phyloP scores from a whole-genome alignment of 2,113 vertebrate species.

The Noturus placidus region DNA sequence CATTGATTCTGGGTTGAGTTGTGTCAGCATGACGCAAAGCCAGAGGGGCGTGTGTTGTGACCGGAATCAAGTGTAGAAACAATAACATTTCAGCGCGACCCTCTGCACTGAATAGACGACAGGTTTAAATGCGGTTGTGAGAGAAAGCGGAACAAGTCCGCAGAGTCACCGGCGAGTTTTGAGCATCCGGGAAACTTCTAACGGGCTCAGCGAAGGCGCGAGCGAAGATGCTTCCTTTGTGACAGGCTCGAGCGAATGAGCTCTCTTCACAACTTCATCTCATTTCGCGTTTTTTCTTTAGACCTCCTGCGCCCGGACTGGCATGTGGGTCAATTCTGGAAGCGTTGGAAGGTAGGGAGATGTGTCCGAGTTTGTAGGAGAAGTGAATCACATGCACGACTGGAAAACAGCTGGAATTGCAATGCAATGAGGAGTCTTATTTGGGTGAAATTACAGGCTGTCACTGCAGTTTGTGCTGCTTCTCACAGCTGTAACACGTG shows the following conservation, averaged over 20 bases:
- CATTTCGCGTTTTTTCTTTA: conserved; percentile 7
- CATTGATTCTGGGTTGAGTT: conserved; percentile 24
- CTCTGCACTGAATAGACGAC: neutral
- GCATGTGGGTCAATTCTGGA: conserved; percentile 79
- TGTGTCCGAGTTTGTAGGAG: conserved; percentile 45
- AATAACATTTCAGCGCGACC: conserved; percentile 63
- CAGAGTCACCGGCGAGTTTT: neutral
- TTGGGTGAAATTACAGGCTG: neutral
- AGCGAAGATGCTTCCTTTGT: conserved; percentile 47
- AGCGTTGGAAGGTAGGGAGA: conserved; percentile 77
- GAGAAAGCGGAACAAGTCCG: neutral
- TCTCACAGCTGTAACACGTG: neutral
- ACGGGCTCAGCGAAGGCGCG: conserved; percentile 9
- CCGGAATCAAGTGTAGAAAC: conserved; percentile 72
- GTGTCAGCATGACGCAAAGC: conserved; percentile 62
- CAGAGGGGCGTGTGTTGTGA: conserved; percentile 59
- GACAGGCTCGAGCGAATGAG: conserved; percentile 45
- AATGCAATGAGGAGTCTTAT: neutral
- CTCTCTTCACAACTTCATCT: conserved; percentile 24
- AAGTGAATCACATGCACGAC: conserved; percentile 60
- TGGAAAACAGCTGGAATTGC: neutral
- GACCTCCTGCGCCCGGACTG: conserved; percentile 62
- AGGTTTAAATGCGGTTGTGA: neutral
- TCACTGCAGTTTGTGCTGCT: neutral
- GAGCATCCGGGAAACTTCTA: conserved; percentile 30